Evolutionary conservation across 2,797 vertebrate species (phyloP), one percentile per base, ranked within the genome.

Genomic region (Rhinichthys osculus): DNA sequence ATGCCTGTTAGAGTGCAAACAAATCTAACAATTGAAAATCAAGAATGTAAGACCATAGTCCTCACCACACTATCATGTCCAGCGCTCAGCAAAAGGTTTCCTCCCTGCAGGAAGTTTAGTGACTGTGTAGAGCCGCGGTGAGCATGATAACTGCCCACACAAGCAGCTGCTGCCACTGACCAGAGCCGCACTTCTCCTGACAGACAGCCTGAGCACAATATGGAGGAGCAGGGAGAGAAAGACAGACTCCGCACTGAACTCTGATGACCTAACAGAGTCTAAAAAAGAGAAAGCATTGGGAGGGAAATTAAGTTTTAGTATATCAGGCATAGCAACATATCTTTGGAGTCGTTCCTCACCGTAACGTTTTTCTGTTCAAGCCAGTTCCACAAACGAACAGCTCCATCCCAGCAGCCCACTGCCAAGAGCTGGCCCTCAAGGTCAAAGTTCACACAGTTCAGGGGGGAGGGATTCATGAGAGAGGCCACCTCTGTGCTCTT

Each of bases 381-480:
- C 95, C 92, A 95, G 88, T 92, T 93, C 94, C 93, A 97, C 66
- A 97, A 66, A 1, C 91, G 91, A 59, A 97, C 88, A 0, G 88
- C 90, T 17, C 96, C 96, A 23, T 96, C 92, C 97, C 97, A 98
- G 89, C 94, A 95, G 14, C 97, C 97, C 1, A 92, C 90, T 5
- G 95, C 96, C 82, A 97, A 79, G 7, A 95, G 69, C 27, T 91
- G 94, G 87, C 93, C 95, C 23, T 95, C 94, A 0, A 93, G 95
- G 91, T 94, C 92, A 90, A 98, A 97, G 85, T 92, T 91, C 89
- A 96, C 92, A 69, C 97, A 98, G 90, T 97, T 97, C 86, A 97
- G 72, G 42, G 97, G 95, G 81, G 94, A 93, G 57, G 90, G 73
- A 87, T 90, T 93, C 9, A 38, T 19, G 64, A 94, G 82, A 11